Base-by-base conservation (phyloP, 2,113 vertebrate species). In the Channa argus region DNA sequence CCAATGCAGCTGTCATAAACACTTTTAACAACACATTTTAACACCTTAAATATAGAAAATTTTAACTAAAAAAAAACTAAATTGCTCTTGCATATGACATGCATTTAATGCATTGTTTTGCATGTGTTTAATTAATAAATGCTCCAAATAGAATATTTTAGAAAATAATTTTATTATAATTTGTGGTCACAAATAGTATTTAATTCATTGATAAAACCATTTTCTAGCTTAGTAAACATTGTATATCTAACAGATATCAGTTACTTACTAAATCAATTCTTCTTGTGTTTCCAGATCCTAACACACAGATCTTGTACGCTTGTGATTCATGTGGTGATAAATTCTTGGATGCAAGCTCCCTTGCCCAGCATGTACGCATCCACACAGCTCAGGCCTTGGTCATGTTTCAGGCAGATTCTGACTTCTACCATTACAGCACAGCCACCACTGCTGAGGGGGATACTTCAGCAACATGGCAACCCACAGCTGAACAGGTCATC, bases 251-350 rank as follows among this genome's bases (percentile, higher is more conserved):
- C 45, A 2, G 1, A 3, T 65, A 51, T 43, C 1, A 0, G 39
- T 72, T 3, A 0, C 3, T 60, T 52, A 46, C 3, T 39, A 76
- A 39, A 4, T 58, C 8, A 49, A 38, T 12, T 43, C 10, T 33
- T 24, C 0, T 46, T 45, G 4, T 93, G 10, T 10, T 53, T 10
- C 5, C 93, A 99, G 97, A 99, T 80, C 97, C 98, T 80, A 97
- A 98, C 93, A 98, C 97, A 0, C 96, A 98, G 87, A 99, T 99
- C 87, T 93, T 99, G 8, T 98, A 98, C 0, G 98, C 97, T 15
- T 99, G 98, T 5, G 98, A 99, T 71, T 98, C 97, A 0, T 98
- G 98, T 3, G 97, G 97, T 1, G 97, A 98, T 74, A 99, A 99
- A 81, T 99, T 99, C 85, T 82, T 97, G 90, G 98, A 99, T 0